Conservation (phyloP, 2,888 invertebrate species). For the Empis stercorea region DNA sequence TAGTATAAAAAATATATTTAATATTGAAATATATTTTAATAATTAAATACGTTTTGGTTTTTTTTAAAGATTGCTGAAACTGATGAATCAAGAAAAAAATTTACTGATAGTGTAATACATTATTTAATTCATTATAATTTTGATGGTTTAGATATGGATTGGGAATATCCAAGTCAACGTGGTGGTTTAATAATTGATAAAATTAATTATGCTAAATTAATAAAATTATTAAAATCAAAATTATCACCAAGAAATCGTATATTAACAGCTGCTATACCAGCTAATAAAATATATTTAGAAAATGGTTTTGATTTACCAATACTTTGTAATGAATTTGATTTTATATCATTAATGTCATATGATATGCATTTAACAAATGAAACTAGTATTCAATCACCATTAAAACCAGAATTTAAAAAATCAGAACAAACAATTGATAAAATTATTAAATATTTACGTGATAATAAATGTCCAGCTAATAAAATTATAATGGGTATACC, state of each 20-base stretch:
- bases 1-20: slow-evolving; percentile 18
- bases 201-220: slow-evolving; percentile 31
- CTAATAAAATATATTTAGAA: slow-evolving; percentile 26
- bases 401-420: slow-evolving; percentile 18
- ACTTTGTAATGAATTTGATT: slow-evolving; percentile 36
- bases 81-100: slow-evolving; percentile 26
- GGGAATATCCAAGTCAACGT: slow-evolving; percentile 39
- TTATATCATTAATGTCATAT: slow-evolving; percentile 40
- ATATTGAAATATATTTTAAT: not conserved
- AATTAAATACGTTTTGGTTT: not conserved
- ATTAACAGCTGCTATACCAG: slow-evolving; percentile 39
- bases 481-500: slow-evolving; percentile 37
- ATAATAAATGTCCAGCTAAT: slow-evolving; percentile 25
- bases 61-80: slow-evolving; percentile 34
- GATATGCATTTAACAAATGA: slow-evolving; percentile 31
- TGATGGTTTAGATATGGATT: slow-evolving; percentile 41
- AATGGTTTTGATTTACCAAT: slow-evolving; percentile 34
- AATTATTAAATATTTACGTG: slow-evolving; percentile 31
- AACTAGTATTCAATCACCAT: slow-evolving; percentile 35
- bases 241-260: slow-evolving; percentile 31
- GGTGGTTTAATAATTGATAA: slow-evolving; percentile 35
- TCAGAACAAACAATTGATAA: slow-evolving; percentile 12
- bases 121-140: slow-evolving; percentile 36
- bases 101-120: slow-evolving; percentile 34
- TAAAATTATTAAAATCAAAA: slow-evolving; percentile 32